Conservation (phyloP, 1,140 invertebrate species). For the Scaptomyza montana region DNA sequence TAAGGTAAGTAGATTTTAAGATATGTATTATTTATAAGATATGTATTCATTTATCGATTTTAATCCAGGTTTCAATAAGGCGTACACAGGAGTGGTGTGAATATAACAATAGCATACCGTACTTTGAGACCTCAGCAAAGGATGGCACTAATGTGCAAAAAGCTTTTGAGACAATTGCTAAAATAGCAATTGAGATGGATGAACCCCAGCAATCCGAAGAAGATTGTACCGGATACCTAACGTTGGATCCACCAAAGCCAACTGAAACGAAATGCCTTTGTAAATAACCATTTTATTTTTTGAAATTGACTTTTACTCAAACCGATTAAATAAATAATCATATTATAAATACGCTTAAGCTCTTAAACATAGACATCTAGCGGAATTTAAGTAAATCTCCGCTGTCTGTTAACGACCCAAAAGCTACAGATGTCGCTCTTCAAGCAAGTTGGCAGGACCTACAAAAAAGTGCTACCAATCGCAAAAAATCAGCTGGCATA, state of each 20-base stretch:
- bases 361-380: too few relatives aligned
- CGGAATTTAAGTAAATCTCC: too few relatives aligned
- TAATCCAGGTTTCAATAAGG: constrained; percentile 91
- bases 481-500: constrained; percentile 12
- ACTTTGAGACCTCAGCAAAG: constrained; percentile 93
- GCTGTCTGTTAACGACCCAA: neutral
- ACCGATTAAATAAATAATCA: too few relatives aligned
- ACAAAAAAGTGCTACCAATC: neutral
- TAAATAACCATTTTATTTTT: neutral
- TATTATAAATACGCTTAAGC: too few relatives aligned
- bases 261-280: neutral
- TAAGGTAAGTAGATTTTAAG: constrained; percentile 86
- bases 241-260: neutral
- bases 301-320: too few relatives aligned
- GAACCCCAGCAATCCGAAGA: constrained; percentile 27
- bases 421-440: neutral
- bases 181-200: constrained; percentile 94
- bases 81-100: constrained; percentile 99
- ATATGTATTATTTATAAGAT: neutral
- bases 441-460: constrained; percentile 15
- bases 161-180: constrained; percentile 98
- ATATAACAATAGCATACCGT: constrained; percentile 90
- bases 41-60: constrained; percentile 15
- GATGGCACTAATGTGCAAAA: constrained; percentile 98
- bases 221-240: neutral